Evolutionary conservation across 2,888 invertebrate genomes (phyloP).

Genomic region (Rhingia rostrata): DNA sequence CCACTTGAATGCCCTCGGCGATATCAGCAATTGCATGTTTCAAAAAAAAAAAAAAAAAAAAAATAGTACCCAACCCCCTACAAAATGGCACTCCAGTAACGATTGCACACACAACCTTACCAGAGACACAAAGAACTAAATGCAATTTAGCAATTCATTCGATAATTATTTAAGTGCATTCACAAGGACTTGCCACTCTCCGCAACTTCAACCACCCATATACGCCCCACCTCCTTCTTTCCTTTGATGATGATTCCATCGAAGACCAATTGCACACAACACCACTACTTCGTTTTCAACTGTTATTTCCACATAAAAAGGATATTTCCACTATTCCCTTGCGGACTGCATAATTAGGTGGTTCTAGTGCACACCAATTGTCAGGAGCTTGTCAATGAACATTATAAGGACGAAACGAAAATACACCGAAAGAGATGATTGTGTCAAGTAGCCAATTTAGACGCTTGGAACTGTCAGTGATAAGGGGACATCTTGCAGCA

Average conservation of each 20-base stretch:
- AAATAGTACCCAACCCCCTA: too few species aligned
- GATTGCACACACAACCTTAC: background rate
- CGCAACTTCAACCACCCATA: background rate
- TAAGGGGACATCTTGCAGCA: slow-evolving; percentile 52
- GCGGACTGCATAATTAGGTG: slow-evolving; percentile 66
- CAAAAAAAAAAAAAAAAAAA: background rate
- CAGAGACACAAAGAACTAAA: slow-evolving; percentile 24
- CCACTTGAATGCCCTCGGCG: slow-evolving; percentile 11
- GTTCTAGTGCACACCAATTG: slow-evolving; percentile 52
- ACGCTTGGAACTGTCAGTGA: slow-evolving; percentile 66
- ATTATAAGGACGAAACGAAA: slow-evolving; percentile 57
- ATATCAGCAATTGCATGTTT: slow-evolving; percentile 5
- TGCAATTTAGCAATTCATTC: slow-evolving; percentile 54
- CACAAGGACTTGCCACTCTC: slow-evolving; percentile 1
- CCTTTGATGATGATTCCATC: slow-evolving; percentile 22
- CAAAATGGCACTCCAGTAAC: background rate
- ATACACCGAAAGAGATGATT: slow-evolving; percentile 60
- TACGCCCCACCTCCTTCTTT: background rate
- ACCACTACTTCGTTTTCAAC: slow-evolving; percentile 13
- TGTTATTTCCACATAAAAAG: slow-evolving; percentile 36
- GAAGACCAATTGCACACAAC: slow-evolving; percentile 21
- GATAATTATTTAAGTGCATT: slow-evolving; percentile 60
- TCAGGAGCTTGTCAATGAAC: slow-evolving; percentile 58
- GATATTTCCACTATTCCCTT: slow-evolving; percentile 46
- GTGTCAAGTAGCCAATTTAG: slow-evolving; percentile 71